A percentile compares a stretch with the other conserved stretches of the same genome.
phyloP scores from a whole-genome alignment of 2,888 invertebrate species.

The Oeneis ivallda region DNA sequence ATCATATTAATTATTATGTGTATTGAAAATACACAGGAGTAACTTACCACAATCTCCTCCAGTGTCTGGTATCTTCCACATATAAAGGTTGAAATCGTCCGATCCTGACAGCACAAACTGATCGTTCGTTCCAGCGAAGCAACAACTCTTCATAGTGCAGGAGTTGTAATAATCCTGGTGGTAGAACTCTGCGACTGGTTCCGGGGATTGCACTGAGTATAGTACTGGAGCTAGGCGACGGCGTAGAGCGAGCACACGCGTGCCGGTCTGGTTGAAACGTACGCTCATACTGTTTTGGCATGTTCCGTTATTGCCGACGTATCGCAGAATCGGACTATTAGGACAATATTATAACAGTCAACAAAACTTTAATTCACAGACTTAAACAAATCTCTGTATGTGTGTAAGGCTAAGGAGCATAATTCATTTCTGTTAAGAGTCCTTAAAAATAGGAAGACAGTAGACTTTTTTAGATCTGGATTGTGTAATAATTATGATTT shows the following conservation, averaged over 20 bases:
- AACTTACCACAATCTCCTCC: slow-evolving; percentile 61
- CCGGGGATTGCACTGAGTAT: slow-evolving; percentile 85
- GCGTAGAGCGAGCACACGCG: slow-evolving; percentile 89
- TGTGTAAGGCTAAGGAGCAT: no score
- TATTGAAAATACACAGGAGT: not conserved
- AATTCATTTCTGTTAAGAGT: no score
- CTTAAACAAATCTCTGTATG: not conserved
- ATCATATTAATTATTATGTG: no score
- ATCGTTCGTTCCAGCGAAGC: slow-evolving; percentile 94
- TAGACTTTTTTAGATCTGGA: no score
- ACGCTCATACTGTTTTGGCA: slow-evolving; percentile 94
- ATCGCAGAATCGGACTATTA: slow-evolving; percentile 85
- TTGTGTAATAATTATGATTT: no score
- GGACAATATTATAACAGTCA: slow-evolving; percentile 4
- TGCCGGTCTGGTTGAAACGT: slow-evolving; percentile 91
- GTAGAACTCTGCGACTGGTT: slow-evolving; percentile 92
- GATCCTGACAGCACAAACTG: slow-evolving; percentile 96
- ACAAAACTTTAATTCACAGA: not conserved
- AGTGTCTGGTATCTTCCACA: slow-evolving; percentile 93
- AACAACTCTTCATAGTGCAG: slow-evolving; percentile 98
- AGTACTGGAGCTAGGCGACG: slow-evolving; percentile 93
- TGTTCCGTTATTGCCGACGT: slow-evolving; percentile 83
- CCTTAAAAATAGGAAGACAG: no score
- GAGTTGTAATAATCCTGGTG: slow-evolving; percentile 96
- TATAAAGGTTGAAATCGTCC: slow-evolving; percentile 96